phyloP scores from a whole-genome alignment of 2,113 vertebrate species.

The Oryzias melastigma region DNA sequence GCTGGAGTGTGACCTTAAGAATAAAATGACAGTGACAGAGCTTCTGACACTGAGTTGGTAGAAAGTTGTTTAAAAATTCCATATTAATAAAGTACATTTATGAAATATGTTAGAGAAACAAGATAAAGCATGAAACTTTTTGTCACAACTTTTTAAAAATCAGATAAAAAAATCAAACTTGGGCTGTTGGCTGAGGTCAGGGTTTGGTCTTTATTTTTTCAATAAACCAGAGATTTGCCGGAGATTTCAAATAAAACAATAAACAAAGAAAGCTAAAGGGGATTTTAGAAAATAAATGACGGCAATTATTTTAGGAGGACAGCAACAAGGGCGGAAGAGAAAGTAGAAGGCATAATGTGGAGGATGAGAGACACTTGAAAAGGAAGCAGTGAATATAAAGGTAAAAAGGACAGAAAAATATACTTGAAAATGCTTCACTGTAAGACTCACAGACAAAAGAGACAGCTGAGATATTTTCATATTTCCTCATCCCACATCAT shows the following conservation, averaged over 20 bases:
- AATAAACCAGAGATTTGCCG: not conserved
- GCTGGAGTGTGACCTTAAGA: no score
- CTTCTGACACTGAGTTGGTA: not conserved
- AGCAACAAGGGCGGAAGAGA: not conserved
- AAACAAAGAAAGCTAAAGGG: conserved; percentile 1
- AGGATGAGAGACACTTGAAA: conserved; percentile 4
- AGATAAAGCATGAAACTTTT: no score
- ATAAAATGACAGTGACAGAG: no score
- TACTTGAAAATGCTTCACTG: conserved; percentile 2
- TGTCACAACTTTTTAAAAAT: no score
- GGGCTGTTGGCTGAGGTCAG: not conserved
- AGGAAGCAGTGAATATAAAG: conserved; percentile 8
- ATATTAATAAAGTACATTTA: no score
- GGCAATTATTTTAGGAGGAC: not conserved
- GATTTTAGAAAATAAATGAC: not conserved
- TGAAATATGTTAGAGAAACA: no score
- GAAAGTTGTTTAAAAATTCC: no score
- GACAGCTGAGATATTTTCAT: conserved; percentile 15
- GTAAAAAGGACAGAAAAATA: conserved; percentile 27
- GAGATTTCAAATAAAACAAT: not conserved
- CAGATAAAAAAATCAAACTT: no score
- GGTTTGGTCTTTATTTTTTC: not conserved
- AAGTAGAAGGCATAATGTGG: conserved; percentile 3
- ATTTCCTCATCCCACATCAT: no score
- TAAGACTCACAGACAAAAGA: not conserved